Base-by-base conservation (phyloP, 2,797 vertebrate species). In the Spizella passerina region DNA sequence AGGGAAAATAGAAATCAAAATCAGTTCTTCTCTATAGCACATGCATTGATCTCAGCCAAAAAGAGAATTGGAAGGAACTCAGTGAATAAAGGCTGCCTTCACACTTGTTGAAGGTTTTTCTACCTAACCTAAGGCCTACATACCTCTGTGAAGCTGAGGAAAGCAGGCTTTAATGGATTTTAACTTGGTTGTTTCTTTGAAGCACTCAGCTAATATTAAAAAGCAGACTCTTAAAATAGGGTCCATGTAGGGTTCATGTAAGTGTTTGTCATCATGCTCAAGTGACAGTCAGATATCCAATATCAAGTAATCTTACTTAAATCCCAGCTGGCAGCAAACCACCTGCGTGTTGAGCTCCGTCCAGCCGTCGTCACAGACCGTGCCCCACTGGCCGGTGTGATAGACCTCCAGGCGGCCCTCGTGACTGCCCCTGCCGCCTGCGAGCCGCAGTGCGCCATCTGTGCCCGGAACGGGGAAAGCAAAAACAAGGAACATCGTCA, bases 311-410 rank as follows among this genome's bases (percentile, higher is more conserved):
- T 64, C 98, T 98, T 98, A 99, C 99, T 98, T 99, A 97, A 99
- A 99, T 96, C 99, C 99, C 92, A 99, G 98, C 86, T 99, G 99
- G 75, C 98, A 98, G 94, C 99, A 99, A 86, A 98, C 98, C 56
- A 99, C 99, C 16, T 98, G 98, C 11, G 99, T 98, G 94, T 99
- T 99, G 56, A 97, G 97, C 94, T 98, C 98, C 6, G 98, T 99
- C 99, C 99, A 99, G 77, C 98, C 99, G 0, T 99, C 98, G 17
- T 99, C 99, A 57, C 99, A 99, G 92, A 99, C 97, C 1, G 99
- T 99, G 47, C 99, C 99, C 99, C 99, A 99, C 80, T 98, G 98
- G 29, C 99, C 99, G 2, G 22, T 92, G 61, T 99, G 98, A 94
- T 98, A 98, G 68, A 99, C 97, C 97, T 99, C 99, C 96, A 99